Conservation (phyloP, 2,797 vertebrate genomes). For the Pipistrellus pygmaeus region DNA sequence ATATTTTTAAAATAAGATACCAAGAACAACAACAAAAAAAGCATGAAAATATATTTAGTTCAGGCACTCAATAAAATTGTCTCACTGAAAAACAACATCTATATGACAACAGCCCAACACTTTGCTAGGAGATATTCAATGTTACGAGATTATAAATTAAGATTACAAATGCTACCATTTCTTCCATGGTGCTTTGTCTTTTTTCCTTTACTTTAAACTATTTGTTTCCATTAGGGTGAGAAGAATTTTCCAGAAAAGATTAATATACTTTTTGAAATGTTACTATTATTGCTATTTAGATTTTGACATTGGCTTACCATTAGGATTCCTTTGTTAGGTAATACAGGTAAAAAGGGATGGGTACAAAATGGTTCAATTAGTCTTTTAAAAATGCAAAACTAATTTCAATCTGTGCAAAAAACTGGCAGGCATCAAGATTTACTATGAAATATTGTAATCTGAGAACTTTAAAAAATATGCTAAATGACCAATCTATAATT, state of each 20-base stretch:
- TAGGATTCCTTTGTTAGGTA: neutral
- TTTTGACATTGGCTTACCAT: neutral
- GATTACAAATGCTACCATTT: neutral
- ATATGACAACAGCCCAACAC: neutral
- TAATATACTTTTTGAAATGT: slow-evolving; percentile 10
- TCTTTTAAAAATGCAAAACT: slow-evolving; percentile 12
- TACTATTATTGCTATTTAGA: neutral
- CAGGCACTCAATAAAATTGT: neutral
- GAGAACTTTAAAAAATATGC: neutral
- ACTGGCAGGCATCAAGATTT: neutral
- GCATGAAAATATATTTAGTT: neutral
- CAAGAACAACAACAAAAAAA: neutral
- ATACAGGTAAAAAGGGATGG: neutral
- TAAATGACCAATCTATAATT: slow-evolving; percentile 2
- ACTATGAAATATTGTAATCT: neutral
- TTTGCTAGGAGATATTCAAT: neutral
- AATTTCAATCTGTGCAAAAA: neutral
- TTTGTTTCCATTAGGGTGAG: neutral
- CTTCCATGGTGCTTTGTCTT: neutral
- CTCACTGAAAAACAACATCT: neutral
- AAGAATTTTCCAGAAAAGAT: neutral
- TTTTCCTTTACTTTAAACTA: neutral
- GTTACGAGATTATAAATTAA: neutral
- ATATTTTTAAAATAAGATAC: too few relatives aligned
- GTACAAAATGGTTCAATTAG: neutral